Evolutionary conservation across 2,113 vertebrate genomes (phyloP), one percentile per base, ranked within the genome.

Genomic region (Promerops cafer): DNA sequence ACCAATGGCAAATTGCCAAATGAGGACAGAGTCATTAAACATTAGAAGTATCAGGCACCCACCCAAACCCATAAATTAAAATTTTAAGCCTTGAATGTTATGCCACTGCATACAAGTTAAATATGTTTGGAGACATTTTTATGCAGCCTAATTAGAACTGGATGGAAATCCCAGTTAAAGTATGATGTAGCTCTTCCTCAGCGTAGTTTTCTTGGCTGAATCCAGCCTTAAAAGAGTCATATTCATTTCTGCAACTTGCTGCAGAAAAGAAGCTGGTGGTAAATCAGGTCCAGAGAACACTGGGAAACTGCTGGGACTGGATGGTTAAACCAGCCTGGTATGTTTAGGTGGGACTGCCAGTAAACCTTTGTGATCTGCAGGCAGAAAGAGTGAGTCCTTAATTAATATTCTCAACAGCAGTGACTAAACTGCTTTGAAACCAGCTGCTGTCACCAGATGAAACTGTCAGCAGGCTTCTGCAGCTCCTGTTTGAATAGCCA

Each of bases 11-110:
- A 95, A 89, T 91, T 83, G 94, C 96, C 94, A 95, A 95, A 79
- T 80, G 92, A 94, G 79, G 87, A 95, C 92, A 94, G 94, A 90
- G 88, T 95, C 93, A 78, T 96, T 94, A 95, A 97, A 94, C 56
- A 75, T 90, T 88, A 90, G 75, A 92, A 92, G 42, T 86, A 93
- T 87, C 93, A 93, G 90, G 92, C 92, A 96, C 53, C 57, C 77
- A 74, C 88, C 85, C 85, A 95, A 96, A 90, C 11, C 68, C 75
- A 94, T 96, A 94, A 94, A 96, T 91, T 83, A 95, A 91, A 93
- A 93, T 94, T 90, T 86, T 77, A 93, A 95, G 72, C 80, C 88
- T 78, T 69, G 76, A 89, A 86, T 68, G 27, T 80, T 83, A 56
- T 87, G 78, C 79, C 90, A 83, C 84, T 50, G 60, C 76, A 24